phyloP scores from a whole-genome alignment of 2,888 invertebrate species.

The Pandemis heparana region DNA sequence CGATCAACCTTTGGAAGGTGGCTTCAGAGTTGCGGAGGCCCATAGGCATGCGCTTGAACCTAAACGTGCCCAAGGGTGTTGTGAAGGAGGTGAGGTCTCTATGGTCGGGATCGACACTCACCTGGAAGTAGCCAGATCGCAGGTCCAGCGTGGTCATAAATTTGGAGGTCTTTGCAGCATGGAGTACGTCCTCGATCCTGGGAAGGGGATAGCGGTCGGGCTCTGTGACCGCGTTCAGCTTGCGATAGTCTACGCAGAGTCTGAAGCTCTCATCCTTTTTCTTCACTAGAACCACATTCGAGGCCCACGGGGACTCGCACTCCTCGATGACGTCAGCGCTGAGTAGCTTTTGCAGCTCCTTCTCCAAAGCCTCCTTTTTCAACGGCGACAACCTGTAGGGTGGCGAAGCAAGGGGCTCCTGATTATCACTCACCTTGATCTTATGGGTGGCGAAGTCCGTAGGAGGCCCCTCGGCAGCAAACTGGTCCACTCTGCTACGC shows the following conservation, averaged over 20 bases:
- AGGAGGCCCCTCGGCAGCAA: constrained; percentile 4
- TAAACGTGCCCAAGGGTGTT: constrained; percentile 43
- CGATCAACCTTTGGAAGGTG: constrained; percentile 50
- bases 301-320: constrained; percentile 21
- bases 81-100: background rate
- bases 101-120: background rate
- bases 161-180: constrained; percentile 44
- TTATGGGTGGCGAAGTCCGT: background rate
- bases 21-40: constrained; percentile 44
- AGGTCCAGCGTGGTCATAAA: constrained; percentile 50
- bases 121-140: constrained; percentile 49
- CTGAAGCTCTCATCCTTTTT: constrained; percentile 12
- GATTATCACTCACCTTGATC: constrained; percentile 14
- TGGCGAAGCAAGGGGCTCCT: constrained; percentile 3
- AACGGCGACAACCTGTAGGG: constrained; percentile 7
- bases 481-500: background rate
- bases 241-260: constrained; percentile 19
- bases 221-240: constrained; percentile 12
- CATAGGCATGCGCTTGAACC: constrained; percentile 45
- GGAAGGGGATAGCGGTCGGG: constrained; percentile 7
- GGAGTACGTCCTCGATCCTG: constrained; percentile 14
- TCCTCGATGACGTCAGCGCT: constrained; percentile 14
- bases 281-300: constrained; percentile 10
- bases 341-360: constrained; percentile 4
- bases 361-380: background rate